Percentiles rank a stretch among this genome's conserved stretches.
These are phyloP conservation scores for Porites lobata DNA, from an alignment of 92 coral and sea anemone species.

Conservation along the genomic window DNA sequence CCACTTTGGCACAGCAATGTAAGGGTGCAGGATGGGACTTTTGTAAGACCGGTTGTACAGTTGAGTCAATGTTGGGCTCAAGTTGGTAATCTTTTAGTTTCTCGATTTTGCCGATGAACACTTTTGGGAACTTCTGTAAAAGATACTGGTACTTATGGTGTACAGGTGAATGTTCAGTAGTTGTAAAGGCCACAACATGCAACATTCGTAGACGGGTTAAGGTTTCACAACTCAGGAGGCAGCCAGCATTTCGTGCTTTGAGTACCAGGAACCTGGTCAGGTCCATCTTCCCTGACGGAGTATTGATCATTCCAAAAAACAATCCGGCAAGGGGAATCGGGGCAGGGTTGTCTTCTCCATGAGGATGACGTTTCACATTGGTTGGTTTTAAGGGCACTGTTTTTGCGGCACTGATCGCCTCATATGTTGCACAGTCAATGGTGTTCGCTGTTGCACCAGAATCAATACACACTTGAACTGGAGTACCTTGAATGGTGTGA, in stretches of 20 bases:
- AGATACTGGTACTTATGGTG: slow-evolving; percentile 25
- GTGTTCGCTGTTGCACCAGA: slow-evolving; percentile 21
- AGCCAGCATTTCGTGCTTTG: not conserved
- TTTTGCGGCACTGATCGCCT: too few species aligned
- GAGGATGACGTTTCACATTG: too few species aligned
- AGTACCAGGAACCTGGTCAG: slow-evolving; percentile 38
- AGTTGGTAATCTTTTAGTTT: slow-evolving; percentile 49
- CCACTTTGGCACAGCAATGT: slow-evolving; percentile 59
- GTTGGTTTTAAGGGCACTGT: too few species aligned
- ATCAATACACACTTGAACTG: slow-evolving; percentile 51
- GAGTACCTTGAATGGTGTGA: slow-evolving; percentile 32
- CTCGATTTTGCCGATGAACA: slow-evolving; percentile 62
- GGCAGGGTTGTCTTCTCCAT: too few species aligned
- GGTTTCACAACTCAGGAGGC: slow-evolving; percentile 12
- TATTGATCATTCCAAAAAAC: too few species aligned
- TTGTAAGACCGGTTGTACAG: slow-evolving; percentile 64
- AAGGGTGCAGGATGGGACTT: slow-evolving; percentile 62
- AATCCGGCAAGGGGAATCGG: too few species aligned
- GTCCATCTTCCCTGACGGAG: slow-evolving; percentile 29
- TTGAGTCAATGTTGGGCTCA: slow-evolving; percentile 64
- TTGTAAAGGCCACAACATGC: not conserved
- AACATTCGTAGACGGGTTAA: slow-evolving; percentile 12
- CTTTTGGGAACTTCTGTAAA: slow-evolving; percentile 41
- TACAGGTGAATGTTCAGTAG: slow-evolving; percentile 25
- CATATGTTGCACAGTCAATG: too few species aligned